phyloP scores from a whole-genome alignment of 2,113 vertebrate species.

The Phylloscopus trochilus region DNA sequence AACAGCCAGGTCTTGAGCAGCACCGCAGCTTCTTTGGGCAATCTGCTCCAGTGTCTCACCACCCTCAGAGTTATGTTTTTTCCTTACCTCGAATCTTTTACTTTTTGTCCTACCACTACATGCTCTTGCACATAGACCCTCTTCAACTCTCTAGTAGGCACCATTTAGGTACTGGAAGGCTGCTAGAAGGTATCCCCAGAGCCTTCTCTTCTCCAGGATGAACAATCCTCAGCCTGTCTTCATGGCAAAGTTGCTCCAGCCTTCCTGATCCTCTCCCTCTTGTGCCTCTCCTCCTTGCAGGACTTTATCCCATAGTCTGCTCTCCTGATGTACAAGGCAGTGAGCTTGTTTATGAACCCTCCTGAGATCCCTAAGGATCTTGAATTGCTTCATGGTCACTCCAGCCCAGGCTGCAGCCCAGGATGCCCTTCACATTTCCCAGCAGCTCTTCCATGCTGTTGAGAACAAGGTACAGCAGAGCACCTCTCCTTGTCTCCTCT shows the following conservation, averaged over 20 bases:
- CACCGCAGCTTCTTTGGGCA: background rate
- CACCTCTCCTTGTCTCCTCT: background rate
- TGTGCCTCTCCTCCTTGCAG: background rate
- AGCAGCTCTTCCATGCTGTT: accelerated
- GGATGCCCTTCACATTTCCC: background rate
- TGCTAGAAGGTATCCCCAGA: background rate
- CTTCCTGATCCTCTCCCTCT: background rate
- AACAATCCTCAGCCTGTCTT: too few relatives aligned
- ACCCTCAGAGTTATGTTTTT: background rate
- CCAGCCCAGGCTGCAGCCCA: background rate
- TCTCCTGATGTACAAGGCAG: background rate
- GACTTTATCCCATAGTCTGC: background rate
- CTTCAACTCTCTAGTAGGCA: background rate
- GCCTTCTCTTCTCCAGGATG: background rate
- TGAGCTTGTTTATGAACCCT: background rate
- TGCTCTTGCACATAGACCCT: background rate
- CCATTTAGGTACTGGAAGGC: background rate
- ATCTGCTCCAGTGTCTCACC: background rate
- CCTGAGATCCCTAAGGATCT: background rate
- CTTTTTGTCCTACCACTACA: background rate
- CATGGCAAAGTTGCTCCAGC: background rate
- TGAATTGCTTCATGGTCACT: background rate
- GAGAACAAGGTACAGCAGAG: background rate
- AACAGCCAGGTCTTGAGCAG: background rate
- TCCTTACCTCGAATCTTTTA: background rate